Evolutionary conservation across 1,140 invertebrate species (phyloP).

Genomic region (Lineus longissimus): DNA sequence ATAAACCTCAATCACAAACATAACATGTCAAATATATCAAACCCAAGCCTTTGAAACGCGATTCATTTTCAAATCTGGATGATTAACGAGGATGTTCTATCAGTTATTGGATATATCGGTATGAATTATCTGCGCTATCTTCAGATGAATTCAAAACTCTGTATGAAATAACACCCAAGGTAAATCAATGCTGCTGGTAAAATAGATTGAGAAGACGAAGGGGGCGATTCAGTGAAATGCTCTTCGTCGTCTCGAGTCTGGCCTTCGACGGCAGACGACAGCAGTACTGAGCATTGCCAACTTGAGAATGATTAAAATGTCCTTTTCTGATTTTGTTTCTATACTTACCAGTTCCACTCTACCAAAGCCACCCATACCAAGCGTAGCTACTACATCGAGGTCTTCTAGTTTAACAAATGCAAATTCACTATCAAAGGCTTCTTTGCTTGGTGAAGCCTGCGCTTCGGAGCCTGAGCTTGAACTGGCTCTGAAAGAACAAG

Average conservation of each 20-base stretch:
- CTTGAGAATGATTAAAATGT: no score
- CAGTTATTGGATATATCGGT: background rate
- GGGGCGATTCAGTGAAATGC: no score
- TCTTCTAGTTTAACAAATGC: constrained; percentile 68
- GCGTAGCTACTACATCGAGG: constrained; percentile 80
- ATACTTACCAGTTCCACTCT: constrained; percentile 85
- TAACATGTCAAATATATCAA: background rate
- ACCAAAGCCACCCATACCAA: constrained; percentile 96
- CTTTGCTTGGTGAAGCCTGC: constrained; percentile 25
- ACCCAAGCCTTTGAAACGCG: background rate
- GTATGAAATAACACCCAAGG: no score
- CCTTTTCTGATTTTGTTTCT: no score
- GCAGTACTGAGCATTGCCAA: no score
- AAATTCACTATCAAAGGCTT: constrained; percentile 40
- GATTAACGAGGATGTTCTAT: background rate
- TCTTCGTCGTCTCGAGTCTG: no score
- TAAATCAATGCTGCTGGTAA: no score
- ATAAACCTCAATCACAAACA: background rate
- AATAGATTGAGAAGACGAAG: no score
- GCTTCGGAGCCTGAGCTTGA: constrained; percentile 19
- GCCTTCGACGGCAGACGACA: no score
- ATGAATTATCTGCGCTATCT: no score
- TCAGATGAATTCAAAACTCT: no score
- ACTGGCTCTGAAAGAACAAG: constrained; percentile 4
- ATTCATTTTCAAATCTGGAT: background rate